phyloP scores from a whole-genome alignment of 2,797 vertebrate species.

The Chaenodraco wilsoni region DNA sequence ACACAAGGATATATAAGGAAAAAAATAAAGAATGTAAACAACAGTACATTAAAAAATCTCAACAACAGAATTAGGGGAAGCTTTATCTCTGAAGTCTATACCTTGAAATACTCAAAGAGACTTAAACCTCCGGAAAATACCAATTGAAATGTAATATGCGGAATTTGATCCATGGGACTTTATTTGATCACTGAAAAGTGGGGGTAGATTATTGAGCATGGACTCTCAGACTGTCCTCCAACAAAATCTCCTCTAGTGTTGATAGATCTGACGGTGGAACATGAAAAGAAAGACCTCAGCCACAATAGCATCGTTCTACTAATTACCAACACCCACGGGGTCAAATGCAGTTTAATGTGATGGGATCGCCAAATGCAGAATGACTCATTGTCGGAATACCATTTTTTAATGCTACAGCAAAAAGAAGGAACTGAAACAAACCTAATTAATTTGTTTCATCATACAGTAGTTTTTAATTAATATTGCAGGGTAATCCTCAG shows the following conservation, averaged over 20 bases:
- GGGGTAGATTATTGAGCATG: background rate
- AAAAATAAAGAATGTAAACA: too few relatives aligned
- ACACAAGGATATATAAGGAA: too few relatives aligned
- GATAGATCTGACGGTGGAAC: background rate
- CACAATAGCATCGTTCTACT: too few relatives aligned
- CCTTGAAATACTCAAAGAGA: too few relatives aligned
- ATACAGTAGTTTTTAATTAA: background rate
- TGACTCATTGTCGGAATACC: background rate
- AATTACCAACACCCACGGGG: background rate
- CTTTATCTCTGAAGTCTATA: background rate
- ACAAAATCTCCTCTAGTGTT: background rate
- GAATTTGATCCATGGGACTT: background rate
- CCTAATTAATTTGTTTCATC: background rate
- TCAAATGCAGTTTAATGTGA: background rate
- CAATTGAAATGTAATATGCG: background rate
- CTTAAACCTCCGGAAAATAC: background rate
- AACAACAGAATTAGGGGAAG: background rate
- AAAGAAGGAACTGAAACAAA: background rate
- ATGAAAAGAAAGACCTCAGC: background rate
- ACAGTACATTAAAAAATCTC: too few relatives aligned
- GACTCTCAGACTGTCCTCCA: background rate
- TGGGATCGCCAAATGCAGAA: background rate
- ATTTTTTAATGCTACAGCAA: background rate
- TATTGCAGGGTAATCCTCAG: background rate
- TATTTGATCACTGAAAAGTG: background rate